Percentiles rank a stretch among this genome's conserved stretches.
phyloP scores from a whole-genome alignment of 2,797 vertebrate species.

The Aphelocoma californica region DNA sequence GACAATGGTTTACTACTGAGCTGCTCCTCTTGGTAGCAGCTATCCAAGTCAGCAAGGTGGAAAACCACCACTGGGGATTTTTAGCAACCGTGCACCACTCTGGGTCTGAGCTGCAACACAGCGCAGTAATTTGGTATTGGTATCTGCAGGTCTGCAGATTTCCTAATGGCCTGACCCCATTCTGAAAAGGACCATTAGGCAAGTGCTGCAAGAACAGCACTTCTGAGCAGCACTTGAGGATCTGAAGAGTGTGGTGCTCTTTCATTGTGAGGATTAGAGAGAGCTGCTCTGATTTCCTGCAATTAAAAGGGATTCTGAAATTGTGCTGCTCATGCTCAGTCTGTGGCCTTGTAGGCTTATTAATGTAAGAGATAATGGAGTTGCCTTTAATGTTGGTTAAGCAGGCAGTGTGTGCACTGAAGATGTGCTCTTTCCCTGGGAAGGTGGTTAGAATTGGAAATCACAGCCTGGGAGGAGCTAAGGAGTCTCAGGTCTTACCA shows the following conservation, averaged over 20 bases:
- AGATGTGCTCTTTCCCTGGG: neutral
- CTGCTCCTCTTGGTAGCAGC: neutral
- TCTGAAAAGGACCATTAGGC: neutral
- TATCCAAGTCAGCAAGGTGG: neutral
- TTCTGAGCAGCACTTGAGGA: neutral
- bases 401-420: neutral
- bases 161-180: neutral
- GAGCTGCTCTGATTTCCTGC: neutral
- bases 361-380: neutral
- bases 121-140: neutral
- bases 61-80: neutral
- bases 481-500: neutral
- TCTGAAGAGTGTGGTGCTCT: neutral
- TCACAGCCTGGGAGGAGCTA: neutral
- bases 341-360: neutral
- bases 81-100: neutral
- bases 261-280: neutral
- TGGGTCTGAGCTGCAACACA: neutral
- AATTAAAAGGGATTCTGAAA: neutral
- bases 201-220: neutral
- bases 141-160: neutral
- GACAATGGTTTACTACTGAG: neutral
- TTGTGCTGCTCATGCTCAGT: neutral
- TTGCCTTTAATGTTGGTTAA: neutral
- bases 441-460: neutral